These are phyloP conservation scores for Chionomys nivalis DNA, from an alignment of 2,113 vertebrate genomes.

Conservation along the genomic window DNA sequence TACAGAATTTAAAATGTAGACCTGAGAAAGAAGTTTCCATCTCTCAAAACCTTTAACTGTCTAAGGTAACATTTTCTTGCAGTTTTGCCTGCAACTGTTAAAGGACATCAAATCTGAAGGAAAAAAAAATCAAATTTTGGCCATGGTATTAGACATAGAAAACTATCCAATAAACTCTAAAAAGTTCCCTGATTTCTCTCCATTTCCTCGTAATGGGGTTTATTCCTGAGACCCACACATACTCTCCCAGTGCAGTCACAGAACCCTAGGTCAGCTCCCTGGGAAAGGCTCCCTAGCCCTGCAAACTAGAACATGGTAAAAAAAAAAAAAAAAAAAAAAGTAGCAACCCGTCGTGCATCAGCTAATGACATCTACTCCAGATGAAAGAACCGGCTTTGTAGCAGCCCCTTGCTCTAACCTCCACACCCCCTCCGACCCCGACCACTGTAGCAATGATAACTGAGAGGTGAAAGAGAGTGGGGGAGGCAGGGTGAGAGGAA, in stretches of 20 bases:
- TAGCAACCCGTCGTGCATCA: not conserved
- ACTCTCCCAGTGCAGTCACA: not conserved
- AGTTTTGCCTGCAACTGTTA: not conserved
- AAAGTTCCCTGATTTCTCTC: conserved; percentile 16
- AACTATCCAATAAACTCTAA: conserved; percentile 12
- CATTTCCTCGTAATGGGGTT: not conserved
- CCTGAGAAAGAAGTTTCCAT: not conserved
- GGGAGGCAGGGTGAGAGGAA: not conserved
- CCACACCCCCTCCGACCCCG: not conserved
- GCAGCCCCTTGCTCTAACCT: not conserved
- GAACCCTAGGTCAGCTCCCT: not conserved
- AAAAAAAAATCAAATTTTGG: conserved; percentile 28
- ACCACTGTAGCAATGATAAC: not conserved
- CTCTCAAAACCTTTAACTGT: conserved; percentile 2
- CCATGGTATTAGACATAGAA: not conserved
- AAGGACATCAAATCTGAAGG: not conserved
- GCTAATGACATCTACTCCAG: not conserved
- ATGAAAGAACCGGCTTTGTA: not conserved
- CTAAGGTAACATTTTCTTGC: conserved; percentile 29
- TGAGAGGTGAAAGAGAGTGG: not conserved
- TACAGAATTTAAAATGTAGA: conserved; percentile 35
- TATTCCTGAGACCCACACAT: not conserved
- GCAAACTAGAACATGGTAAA: not conserved
- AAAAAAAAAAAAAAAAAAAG: not conserved
- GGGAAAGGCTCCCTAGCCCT: not conserved